Evolutionary conservation across 2,888 invertebrate genomes (phyloP).

Genomic region (Pachliopta kotzebuea): DNA sequence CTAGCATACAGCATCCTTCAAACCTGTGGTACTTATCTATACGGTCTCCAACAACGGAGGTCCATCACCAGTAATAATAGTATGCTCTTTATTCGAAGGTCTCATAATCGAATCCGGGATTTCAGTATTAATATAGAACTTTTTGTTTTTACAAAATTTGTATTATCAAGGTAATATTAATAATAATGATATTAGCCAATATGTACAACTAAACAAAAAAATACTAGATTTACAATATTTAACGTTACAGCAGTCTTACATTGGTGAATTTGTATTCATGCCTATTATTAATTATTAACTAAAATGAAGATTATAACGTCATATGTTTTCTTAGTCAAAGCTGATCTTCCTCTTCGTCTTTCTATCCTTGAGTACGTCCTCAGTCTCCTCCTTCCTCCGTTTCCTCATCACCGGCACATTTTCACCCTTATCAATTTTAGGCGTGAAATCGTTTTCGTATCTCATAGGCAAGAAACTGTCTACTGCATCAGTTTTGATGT

Average conservation of each 20-base stretch:
- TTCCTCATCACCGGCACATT: constrained; percentile 39
- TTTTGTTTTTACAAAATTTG: too few species aligned
- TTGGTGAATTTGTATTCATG: constrained; percentile 22
- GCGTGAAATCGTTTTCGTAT: constrained; percentile 49
- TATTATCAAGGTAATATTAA: background rate
- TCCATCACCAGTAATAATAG: too few species aligned
- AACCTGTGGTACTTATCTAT: too few species aligned
- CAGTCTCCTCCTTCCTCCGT: constrained; percentile 38
- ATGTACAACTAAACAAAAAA: constrained; percentile 37
- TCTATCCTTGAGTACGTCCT: constrained; percentile 33
- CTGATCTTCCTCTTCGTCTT: constrained; percentile 49
- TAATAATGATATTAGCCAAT: constrained; percentile 31
- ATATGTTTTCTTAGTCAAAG: constrained; percentile 32
- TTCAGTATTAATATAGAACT: too few species aligned
- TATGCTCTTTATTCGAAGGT: too few species aligned
- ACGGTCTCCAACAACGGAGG: too few species aligned
- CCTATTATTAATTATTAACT: constrained; percentile 6
- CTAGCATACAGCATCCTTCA: too few species aligned
- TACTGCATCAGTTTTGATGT: constrained; percentile 29
- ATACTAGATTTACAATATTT: constrained; percentile 38
- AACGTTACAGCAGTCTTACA: constrained; percentile 34
- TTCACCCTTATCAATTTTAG: constrained; percentile 41
- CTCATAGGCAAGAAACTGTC: constrained; percentile 37
- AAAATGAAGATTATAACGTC: constrained; percentile 9
- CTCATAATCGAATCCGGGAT: too few species aligned